These are phyloP conservation scores for Battus philenor DNA, from an alignment of 1,140 invertebrate genomes.

Conservation along the genomic window DNA sequence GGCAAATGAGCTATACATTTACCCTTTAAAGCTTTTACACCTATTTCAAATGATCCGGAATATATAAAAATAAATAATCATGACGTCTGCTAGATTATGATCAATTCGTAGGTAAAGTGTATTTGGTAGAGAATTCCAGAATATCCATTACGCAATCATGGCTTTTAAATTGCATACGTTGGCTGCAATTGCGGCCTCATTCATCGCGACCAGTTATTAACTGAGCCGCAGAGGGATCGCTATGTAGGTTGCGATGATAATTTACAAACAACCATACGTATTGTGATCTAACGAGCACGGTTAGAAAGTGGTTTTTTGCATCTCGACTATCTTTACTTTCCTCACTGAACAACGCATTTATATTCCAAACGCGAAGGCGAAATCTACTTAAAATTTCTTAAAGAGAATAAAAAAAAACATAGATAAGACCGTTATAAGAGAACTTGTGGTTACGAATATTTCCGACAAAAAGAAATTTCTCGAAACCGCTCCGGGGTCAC, in stretches of 20 bases:
- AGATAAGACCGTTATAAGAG: not conserved
- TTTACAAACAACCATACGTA: not conserved
- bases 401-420: not conserved
- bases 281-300: not conserved
- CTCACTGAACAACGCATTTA: not conserved
- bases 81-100: no score
- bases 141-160: not conserved
- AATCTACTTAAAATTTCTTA: not conserved
- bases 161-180: conserved; percentile 2
- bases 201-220: conserved; percentile 1
- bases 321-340: not conserved
- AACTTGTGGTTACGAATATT: not conserved
- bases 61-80: no score
- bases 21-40: no score
- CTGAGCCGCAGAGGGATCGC: not conserved
- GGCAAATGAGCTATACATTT: no score
- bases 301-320: conserved; percentile 3
- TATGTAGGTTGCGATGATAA: conserved; percentile 1
- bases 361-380: conserved; percentile 3
- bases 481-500: no score
- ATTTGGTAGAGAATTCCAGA: not conserved
- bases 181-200: not conserved
- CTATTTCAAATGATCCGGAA: no score
- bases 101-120: no score
- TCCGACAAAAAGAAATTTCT: not conserved